Conservation (phyloP, 1,140 invertebrate genomes). For the Anadara kagoshimensis region DNA sequence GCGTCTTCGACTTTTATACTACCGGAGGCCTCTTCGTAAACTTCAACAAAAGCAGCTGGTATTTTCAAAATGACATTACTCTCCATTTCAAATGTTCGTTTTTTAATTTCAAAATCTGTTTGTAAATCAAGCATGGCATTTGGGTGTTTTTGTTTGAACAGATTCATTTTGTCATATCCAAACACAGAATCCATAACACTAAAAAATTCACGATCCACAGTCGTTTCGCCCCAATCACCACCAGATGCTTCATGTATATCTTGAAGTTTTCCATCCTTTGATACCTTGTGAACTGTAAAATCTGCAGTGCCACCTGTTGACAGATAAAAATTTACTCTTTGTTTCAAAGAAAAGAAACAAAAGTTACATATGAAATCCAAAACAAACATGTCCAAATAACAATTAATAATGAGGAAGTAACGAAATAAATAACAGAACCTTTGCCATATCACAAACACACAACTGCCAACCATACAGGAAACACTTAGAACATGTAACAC, state of each 20-base stretch:
- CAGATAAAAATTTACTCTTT: too few relatives aligned
- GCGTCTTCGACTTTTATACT: too few relatives aligned
- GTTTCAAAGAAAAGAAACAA: too few relatives aligned
- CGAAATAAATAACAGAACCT: too few relatives aligned
- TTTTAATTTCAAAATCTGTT: slow-evolving; percentile 20
- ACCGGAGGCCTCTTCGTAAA: not conserved
- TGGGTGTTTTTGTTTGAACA: not conserved
- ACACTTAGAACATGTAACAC: too few relatives aligned
- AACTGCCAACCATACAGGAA: too few relatives aligned
- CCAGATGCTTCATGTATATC: slow-evolving; percentile 22
- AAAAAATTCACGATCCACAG: slow-evolving; percentile 1
- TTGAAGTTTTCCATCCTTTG: slow-evolving; percentile 2
- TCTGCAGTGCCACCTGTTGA: slow-evolving; percentile 22
- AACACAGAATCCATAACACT: slow-evolving; percentile 1
- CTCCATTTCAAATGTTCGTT: not conserved
- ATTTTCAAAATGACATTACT: not conserved
- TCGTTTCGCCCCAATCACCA: slow-evolving; percentile 8
- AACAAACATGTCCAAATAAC: too few relatives aligned
- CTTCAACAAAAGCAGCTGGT: not conserved
- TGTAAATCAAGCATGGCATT: not conserved
- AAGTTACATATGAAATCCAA: too few relatives aligned
- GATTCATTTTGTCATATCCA: not conserved
- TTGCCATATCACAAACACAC: too few relatives aligned
- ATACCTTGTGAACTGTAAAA: slow-evolving; percentile 16
- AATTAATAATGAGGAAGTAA: too few relatives aligned